A percentile compares a stretch with the other conserved stretches of the same genome.
phyloP scores from a whole-genome alignment of 1,140 invertebrate genomes.

The Drosophila bipectinata region DNA sequence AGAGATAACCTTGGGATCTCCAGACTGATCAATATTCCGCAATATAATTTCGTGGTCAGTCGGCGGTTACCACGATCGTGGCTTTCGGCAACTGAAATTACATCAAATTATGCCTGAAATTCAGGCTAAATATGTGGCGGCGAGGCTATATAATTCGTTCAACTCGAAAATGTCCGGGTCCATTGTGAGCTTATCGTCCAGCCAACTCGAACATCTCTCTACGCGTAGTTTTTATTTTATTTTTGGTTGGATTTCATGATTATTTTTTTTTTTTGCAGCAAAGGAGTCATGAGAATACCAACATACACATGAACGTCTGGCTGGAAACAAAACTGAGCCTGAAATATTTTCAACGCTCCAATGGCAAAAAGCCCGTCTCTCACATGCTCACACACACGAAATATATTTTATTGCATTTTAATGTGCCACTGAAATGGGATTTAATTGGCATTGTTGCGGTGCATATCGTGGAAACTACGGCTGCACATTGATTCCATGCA shows the following conservation, averaged over 20 bases:
- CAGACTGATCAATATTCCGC: conserved; percentile 72
- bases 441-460: conserved; percentile 75
- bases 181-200: conserved; percentile 54
- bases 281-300: conserved; percentile 36
- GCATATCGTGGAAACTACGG: conserved; percentile 23
- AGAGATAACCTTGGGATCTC: conserved; percentile 64
- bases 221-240: conserved; percentile 46
- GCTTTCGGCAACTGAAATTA: conserved; percentile 55
- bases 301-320: background rate
- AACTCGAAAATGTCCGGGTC: conserved; percentile 27
- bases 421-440: conserved; percentile 75
- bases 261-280: conserved; percentile 31
- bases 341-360: conserved; percentile 74
- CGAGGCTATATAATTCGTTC: conserved; percentile 52
- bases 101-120: conserved; percentile 80
- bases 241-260: conserved; percentile 6
- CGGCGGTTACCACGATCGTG: no score
- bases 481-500: conserved; percentile 54
- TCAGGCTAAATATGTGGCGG: conserved; percentile 71
- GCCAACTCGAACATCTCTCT: conserved; percentile 38
- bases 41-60: conserved; percentile 61
- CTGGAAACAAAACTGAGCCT: background rate
- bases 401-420: conserved; percentile 78
- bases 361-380: conserved; percentile 38
- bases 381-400: conserved; percentile 10